Conservation (phyloP, 2,888 invertebrate genomes). For the Camptogramma bilineatum region DNA sequence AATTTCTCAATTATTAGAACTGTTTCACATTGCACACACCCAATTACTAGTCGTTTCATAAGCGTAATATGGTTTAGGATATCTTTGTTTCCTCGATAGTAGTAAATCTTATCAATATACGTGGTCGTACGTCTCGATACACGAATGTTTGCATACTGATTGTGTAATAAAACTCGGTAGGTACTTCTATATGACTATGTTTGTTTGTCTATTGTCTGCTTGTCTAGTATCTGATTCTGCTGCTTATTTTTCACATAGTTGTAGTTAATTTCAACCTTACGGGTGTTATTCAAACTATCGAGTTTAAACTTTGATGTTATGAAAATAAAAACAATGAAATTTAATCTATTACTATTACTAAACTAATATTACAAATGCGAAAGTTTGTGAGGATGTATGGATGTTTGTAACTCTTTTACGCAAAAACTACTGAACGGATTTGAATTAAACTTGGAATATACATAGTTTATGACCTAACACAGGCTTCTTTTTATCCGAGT, state of each 20-base stretch:
- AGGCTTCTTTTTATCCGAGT: too few relatives aligned
- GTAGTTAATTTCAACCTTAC: too few relatives aligned
- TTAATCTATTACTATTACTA: too few relatives aligned
- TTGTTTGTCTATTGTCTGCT: background rate
- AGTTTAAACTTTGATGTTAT: too few relatives aligned
- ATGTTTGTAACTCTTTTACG: too few relatives aligned
- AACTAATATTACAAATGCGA: too few relatives aligned
- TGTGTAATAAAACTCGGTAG: slow-evolving; percentile 3
- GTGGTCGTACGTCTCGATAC: slow-evolving; percentile 32
- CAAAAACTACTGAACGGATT: too few relatives aligned
- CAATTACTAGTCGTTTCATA: background rate
- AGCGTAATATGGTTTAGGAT: background rate
- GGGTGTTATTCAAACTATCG: too few relatives aligned
- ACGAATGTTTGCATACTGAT: slow-evolving; percentile 38
- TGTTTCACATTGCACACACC: background rate
- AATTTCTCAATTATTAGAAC: background rate
- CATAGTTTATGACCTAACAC: too few relatives aligned
- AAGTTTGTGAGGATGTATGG: too few relatives aligned
- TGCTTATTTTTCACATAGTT: background rate
- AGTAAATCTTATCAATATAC: slow-evolving; percentile 28
- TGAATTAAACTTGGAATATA: too few relatives aligned
- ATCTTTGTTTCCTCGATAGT: slow-evolving; percentile 17
- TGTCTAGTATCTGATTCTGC: background rate
- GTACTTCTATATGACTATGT: slow-evolving; percentile 15
- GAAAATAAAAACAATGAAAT: too few relatives aligned